Evolutionary conservation across 1,140 invertebrate genomes (phyloP), one percentile per base, ranked within the genome.

Genomic region (Drosophila ananassae): DNA sequence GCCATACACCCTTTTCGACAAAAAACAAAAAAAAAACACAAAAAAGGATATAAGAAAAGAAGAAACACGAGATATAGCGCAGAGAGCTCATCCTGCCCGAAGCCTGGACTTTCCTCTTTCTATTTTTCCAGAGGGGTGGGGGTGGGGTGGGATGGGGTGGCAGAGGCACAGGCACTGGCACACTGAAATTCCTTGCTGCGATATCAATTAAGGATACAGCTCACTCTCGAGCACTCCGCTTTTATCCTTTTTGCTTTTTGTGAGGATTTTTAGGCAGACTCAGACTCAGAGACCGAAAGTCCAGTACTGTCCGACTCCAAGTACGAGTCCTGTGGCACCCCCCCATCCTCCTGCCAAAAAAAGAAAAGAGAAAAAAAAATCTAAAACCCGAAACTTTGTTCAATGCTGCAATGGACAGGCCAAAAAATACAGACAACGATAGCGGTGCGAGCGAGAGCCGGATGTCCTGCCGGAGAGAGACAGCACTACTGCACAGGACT

Each of bases 121-220:
- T 52, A 50, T 64, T 67, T 66, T 68, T 28, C 5, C 25, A 4
- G 25, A 25, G 25, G 6, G 24, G 24, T 2, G 5, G 24, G 25
- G 7, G 25, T 0, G 25, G 5, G 0, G 25, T 4, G 25, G n/a
- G n/a, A n/a, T n/a, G n/a, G n/a, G n/a, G n/a, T n/a, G n/a, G n/a
- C n/a, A n/a, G n/a, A n/a, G n/a, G 25, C 5, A 6, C 5, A 6
- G 25, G 25, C 41, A 34, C 41, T 64, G 74, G 81, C 72, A 73
- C 72, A 56, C 71, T 66, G 67, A 73, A 82, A 89, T 89, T 79
- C 72, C 79, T 89, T 59, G 79, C 81, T 89, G 83, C 85, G 83
- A 89, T 89, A 89, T 89, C 83, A 89, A 89, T 89, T 89, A 89
- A 89, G 83, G 84, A 89, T 89, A 89, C 67, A 71, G 67, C 67